A percentile compares a stretch with the other conserved stretches of the same genome.
Conservation (phyloP, 2,888 invertebrate genomes). For the Noctua pronuba region DNA sequence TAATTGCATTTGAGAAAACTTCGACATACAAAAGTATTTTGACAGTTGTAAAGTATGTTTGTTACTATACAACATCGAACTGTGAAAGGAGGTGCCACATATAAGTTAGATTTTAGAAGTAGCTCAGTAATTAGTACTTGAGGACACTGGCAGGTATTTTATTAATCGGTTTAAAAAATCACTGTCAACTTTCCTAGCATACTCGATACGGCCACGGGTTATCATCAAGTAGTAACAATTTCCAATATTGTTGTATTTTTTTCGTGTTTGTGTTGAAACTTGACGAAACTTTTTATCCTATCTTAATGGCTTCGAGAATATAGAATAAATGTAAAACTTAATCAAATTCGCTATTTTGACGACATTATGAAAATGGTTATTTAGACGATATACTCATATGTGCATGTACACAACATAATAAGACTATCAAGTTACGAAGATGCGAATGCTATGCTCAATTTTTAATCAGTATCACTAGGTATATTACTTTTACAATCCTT, state of each 20-base stretch:
- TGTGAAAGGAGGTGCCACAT: conserved; percentile 77
- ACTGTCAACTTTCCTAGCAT: not conserved
- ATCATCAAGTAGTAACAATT: conserved; percentile 4
- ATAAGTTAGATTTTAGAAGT: conserved; percentile 73
- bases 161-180: not conserved
- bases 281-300: not conserved
- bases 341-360: not conserved
- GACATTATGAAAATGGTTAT: not conserved
- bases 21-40: conserved; percentile 61
- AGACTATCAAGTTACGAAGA: too few species aligned
- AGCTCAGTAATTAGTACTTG: conserved; percentile 69
- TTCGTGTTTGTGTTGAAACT: not conserved
- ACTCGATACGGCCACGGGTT: not conserved
- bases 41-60: conserved; percentile 58
- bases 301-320: too few species aligned
- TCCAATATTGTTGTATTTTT: not conserved
- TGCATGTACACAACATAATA: too few species aligned
- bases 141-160: conserved; percentile 64
- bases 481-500: not conserved
- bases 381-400: conserved; percentile 1
- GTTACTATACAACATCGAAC: conserved; percentile 77
- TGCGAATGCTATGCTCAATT: too few species aligned
- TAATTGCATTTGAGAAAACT: conserved; percentile 60
- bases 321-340: not conserved
- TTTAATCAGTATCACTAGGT: not conserved